phyloP scores from a whole-genome alignment of 2,797 vertebrate genomes.

The Glyptemys insculpta region DNA sequence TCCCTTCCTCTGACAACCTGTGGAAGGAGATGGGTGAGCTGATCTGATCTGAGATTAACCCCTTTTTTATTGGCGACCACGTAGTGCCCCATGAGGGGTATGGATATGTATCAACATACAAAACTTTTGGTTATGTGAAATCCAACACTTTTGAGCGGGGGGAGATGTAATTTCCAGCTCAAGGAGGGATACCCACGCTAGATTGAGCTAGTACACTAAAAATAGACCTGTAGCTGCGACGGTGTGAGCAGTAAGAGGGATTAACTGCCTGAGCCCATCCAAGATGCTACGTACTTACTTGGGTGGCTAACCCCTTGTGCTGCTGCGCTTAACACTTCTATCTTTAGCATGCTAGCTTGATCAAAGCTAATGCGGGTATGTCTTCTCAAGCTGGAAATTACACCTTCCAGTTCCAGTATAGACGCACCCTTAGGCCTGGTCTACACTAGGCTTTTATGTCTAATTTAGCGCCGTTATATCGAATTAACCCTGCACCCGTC shows the following conservation, averaged over 20 bases:
- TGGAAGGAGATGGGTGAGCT: neutral
- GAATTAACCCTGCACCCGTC: no score
- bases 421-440: neutral
- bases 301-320: neutral
- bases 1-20: neutral
- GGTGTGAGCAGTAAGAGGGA: neutral
- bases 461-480: no score
- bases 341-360: neutral
- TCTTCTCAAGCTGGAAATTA: neutral
- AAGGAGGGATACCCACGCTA: neutral
- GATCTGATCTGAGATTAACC: neutral
- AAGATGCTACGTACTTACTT: neutral
- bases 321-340: neutral
- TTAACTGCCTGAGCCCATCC: neutral
- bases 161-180: neutral
- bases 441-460: no score
- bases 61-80: neutral
- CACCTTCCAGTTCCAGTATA: neutral
- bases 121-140: neutral
- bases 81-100: neutral
- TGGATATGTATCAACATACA: neutral
- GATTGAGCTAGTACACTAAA: neutral
- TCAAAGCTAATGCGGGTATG: neutral
- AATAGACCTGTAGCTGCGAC: neutral
- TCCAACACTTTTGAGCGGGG: neutral